Evolutionary conservation across 2,113 vertebrate genomes (phyloP).

Genomic region (Plecturocebus donacophilus): DNA sequence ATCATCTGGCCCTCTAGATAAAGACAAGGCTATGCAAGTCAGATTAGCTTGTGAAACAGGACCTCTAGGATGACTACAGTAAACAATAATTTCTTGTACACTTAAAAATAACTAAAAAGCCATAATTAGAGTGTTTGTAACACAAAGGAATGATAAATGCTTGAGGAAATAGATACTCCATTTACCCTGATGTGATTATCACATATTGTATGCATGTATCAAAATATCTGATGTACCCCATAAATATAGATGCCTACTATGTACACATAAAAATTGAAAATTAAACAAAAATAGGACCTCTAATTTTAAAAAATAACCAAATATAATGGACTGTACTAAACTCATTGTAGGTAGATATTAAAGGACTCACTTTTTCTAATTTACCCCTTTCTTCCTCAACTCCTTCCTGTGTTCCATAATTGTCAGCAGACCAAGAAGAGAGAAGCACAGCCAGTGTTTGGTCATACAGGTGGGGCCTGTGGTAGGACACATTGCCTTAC

Average conservation of each 20-base stretch:
- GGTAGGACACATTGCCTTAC: not conserved
- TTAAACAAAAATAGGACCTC: not conserved
- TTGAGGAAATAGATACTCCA: no score
- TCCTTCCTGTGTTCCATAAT: conserved; percentile 2
- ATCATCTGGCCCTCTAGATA: conserved; percentile 30
- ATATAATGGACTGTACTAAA: not conserved
- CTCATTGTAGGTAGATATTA: conserved; percentile 29
- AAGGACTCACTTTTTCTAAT: not conserved
- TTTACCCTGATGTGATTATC: no score
- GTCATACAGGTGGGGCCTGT: not conserved
- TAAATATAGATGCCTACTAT: no score
- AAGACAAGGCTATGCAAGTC: conserved; percentile 29
- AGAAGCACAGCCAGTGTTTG: not conserved
- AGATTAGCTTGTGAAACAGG: conserved; percentile 28
- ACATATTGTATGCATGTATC: no score
- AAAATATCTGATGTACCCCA: no score
- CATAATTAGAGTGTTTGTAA: no score
- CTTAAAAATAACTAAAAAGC: no score
- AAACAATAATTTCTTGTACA: no score
- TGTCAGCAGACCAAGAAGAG: not conserved
- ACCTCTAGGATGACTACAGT: not conserved
- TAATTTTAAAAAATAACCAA: not conserved
- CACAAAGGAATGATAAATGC: no score
- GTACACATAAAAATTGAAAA: no score
- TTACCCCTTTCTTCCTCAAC: not conserved